Base-by-base conservation (phyloP, 2,113 vertebrate genomes). In the Lasiurus cinereus region DNA sequence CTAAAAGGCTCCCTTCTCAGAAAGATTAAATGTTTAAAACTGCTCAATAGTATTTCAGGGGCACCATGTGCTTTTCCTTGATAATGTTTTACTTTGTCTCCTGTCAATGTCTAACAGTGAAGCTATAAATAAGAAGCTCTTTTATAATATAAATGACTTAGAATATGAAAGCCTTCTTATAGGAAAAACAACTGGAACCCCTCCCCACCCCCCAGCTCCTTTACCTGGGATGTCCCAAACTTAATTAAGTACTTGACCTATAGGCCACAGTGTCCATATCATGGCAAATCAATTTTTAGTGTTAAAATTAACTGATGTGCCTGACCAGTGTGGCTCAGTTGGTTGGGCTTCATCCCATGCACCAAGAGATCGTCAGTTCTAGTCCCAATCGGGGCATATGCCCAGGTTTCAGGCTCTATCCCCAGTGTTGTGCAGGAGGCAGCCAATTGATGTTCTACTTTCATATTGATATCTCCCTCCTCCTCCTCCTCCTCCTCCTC, bases 111-210 rank as follows among this genome's bases (percentile, higher is more conserved):
- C n/a, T 54, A 70, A 83, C 5, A n/a, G 39, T 83, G 46, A 56
- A 56, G 13, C 8, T 84, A 9, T 83, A 80, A 83, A 43, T 88
- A 92, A 70, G 46, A 93, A 79, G 29, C 52, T 80, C 12, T 36
- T 92, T 82, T 77, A 82, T 90, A 94, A 76, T 59, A 82, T 33
- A 89, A 59, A 88, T 64, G 33, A 87, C 22, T 95, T 93, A 67
- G 24, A 52, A 85, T 77, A 76, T 9, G 15, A 88, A 90, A 82
- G n/a, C 0, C 3, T 83, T 95, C n/a, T 46, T 62, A 70, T 5
- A 83, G 36, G 0, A 18, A 22, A 64, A 90, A 77, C 72, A 79
- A 90, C 74, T 83, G 18, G 22, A 85, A 82, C 31, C 24, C 29
- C 43, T 21, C 90, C 91, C 66, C n/a, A 16, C 93, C 66, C 22